Conservation (phyloP, 1,140 invertebrate genomes). For the Scaptomyza graminum region DNA sequence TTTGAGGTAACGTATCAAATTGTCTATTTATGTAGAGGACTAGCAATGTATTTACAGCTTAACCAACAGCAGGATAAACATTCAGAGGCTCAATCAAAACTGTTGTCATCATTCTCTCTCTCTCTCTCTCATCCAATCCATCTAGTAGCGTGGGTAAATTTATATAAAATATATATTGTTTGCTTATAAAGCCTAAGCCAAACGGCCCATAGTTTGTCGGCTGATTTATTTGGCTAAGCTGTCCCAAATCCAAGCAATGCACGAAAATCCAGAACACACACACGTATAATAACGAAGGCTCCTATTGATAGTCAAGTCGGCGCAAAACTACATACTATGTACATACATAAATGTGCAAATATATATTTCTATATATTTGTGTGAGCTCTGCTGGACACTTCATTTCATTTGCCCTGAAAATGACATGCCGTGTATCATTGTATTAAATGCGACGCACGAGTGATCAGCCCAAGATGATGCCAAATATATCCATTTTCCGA, state of each 20-base stretch:
- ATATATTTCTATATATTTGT: background rate
- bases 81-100: slow-evolving; percentile 64
- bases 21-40: slow-evolving; percentile 55
- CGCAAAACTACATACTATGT: slow-evolving; percentile 8
- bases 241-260: slow-evolving; percentile 67
- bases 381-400: slow-evolving; percentile 30
- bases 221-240: slow-evolving; percentile 78
- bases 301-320: slow-evolving; percentile 24
- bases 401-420: slow-evolving; percentile 46
- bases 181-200: slow-evolving; percentile 33
- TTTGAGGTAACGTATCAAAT: slow-evolving; percentile 62
- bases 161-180: slow-evolving; percentile 27
- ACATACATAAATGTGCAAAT: background rate
- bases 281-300: slow-evolving; percentile 13
- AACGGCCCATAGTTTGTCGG: slow-evolving; percentile 44
- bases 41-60: slow-evolving; percentile 65
- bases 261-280: slow-evolving; percentile 68
- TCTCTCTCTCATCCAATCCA: too few species aligned
- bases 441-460: slow-evolving; percentile 72
- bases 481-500: slow-evolving; percentile 29
- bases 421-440: slow-evolving; percentile 29
- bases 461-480: slow-evolving; percentile 30
- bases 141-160: slow-evolving; percentile 25
- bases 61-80: slow-evolving; percentile 78
- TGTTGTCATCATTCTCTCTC: slow-evolving; percentile 46